These are phyloP conservation scores for Strigops habroptila DNA, from an alignment of 2,113 vertebrate genomes.

Conservation along the genomic window DNA sequence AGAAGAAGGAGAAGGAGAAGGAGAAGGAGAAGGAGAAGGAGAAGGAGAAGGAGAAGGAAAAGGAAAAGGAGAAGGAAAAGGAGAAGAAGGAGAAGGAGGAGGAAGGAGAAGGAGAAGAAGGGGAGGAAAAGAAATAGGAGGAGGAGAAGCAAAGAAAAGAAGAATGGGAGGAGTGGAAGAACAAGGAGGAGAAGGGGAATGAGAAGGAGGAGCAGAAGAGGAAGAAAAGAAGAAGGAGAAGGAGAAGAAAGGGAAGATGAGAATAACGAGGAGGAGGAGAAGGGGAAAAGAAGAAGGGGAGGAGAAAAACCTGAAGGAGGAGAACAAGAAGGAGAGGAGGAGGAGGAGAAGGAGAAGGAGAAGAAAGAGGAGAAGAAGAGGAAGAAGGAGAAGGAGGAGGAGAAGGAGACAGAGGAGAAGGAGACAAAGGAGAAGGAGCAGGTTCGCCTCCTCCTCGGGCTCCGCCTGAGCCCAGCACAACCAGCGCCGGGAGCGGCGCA, in stretches of 20 bases:
- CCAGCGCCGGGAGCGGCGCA: neutral
- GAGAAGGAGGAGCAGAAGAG: rapidly evolving
- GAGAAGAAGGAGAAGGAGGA: neutral
- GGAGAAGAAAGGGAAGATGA: rapidly evolving
- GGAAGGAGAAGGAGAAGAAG: neutral
- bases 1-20: rapidly evolving
- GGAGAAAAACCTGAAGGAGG: too few species aligned
- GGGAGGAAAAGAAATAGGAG: neutral
- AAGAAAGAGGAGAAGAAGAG: neutral
- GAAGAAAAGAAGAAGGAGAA: neutral
- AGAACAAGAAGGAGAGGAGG: rapidly evolving
- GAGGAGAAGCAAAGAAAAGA: neutral
- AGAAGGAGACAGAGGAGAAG: neutral
- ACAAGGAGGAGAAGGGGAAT: neutral
- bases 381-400: rapidly evolving
- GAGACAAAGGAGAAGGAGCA: neutral
- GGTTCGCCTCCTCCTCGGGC: neutral
- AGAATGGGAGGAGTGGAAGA: neutral
- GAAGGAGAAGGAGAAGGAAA: rapidly evolving
- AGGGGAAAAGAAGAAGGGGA: too few species aligned
- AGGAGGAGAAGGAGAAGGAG: rapidly evolving
- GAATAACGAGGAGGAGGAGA: neutral
- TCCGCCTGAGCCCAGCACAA: neutral
- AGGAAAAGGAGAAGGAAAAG: neutral
- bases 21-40: rapidly evolving